Percentiles rank a stretch among this genome's conserved stretches.
phyloP scores from a whole-genome alignment of 2,888 invertebrate species.

The Arge pagana region DNA sequence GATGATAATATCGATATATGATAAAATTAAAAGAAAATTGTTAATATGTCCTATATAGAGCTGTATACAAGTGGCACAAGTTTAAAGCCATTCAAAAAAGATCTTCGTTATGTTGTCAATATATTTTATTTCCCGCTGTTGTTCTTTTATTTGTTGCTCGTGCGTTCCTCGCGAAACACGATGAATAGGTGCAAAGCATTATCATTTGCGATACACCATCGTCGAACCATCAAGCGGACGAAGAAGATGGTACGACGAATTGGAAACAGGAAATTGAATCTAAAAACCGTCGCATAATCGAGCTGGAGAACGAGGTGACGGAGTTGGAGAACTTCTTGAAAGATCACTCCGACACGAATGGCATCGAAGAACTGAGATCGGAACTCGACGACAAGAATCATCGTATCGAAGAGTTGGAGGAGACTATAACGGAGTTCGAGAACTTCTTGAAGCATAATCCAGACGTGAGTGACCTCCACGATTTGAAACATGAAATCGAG shows the following conservation, averaged over 20 bases:
- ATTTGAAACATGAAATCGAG: slow-evolving; percentile 41
- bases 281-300: slow-evolving; percentile 63
- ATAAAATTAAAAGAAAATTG: slow-evolving; percentile 26
- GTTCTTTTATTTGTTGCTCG: slow-evolving; percentile 16
- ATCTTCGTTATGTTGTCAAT: slow-evolving; percentile 13
- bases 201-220: slow-evolving; percentile 14
- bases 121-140: slow-evolving; percentile 20
- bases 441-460: slow-evolving; percentile 57
- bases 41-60: slow-evolving; percentile 26
- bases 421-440: slow-evolving; percentile 68
- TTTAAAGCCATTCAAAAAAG: slow-evolving; percentile 19
- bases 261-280: slow-evolving; percentile 60
- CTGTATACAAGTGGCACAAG: slow-evolving; percentile 17
- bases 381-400: slow-evolving; percentile 67
- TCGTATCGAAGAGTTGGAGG: slow-evolving; percentile 78
- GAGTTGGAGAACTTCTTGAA: slow-evolving; percentile 63
- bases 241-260: slow-evolving; percentile 47
- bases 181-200: slow-evolving; percentile 20
- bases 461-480: slow-evolving; percentile 56
- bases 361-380: slow-evolving; percentile 64
- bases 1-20: slow-evolving; percentile 28
- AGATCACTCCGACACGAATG: slow-evolving; percentile 64
- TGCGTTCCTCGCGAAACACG: slow-evolving; percentile 15
- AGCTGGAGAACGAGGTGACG: slow-evolving; percentile 63
- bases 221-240: slow-evolving; percentile 3